Evolutionary conservation across 2,888 invertebrate species (phyloP), one percentile per base, ranked within the genome.

Genomic region (Cephus rjabovi): DNA sequence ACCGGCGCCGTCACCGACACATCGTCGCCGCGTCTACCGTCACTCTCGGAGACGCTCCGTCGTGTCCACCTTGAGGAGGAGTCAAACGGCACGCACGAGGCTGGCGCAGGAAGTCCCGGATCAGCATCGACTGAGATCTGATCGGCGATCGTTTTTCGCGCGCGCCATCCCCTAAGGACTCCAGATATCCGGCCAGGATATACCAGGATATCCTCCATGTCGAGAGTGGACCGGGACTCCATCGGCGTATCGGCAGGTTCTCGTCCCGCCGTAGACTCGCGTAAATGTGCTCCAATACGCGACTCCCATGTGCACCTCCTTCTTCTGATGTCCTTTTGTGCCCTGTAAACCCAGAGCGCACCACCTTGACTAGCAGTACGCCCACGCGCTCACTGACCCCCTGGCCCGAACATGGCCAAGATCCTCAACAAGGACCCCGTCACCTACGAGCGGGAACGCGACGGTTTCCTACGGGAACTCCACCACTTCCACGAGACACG

Each of bases 401-500:
- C 77, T 81, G 69, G 75, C 79, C 84, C 87, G 89, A 92, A 92
- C 89, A 94, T 94, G 94, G 94, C 94, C 92, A 93, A 93, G 90
- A 92, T 93, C 91, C 93, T 94, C 88, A 94, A 94, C 92, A 95
- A 95, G 93, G 95, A 95, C 92, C 94, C 96, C 86, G 95, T 95
- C 92, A 94, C 94, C 89, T 96, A 96, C 93, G 93, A 94, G 89
- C 94, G 94, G 91, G 96, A 97, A 93, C 95, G 95, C 89, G 96
- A 96, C 87, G 94, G 94, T 85, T 97, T 97, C 93, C 92, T 97
- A 84, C 94, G 95, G 91, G 98, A 98, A 90, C 93, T 98, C 87
- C 95, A 95, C 89, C 96, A 96, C 91, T 98, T 98, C 91, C 98
- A 98, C 92, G 97, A 97, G 85, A 95, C 95, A 87, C 95, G 97